These are phyloP conservation scores for Epizoanthus illoricatus DNA, from an alignment of 92 coral and sea anemone genomes.

Conservation along the genomic window DNA sequence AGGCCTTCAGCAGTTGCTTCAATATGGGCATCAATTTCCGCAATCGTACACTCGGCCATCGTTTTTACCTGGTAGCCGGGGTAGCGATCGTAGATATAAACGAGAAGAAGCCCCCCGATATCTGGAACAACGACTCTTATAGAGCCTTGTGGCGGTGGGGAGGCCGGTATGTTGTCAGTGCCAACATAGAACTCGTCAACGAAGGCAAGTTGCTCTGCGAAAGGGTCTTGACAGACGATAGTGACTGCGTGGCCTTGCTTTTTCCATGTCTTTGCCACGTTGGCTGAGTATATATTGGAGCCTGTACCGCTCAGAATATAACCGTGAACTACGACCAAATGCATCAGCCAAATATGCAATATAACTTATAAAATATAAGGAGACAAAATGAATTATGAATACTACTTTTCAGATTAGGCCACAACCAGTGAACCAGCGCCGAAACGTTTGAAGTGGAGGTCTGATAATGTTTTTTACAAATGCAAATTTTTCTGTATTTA, in stretches of 20 bases:
- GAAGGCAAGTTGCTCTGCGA: conserved; percentile 70
- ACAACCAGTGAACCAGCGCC: too few species aligned
- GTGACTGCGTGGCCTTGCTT: conserved; percentile 86
- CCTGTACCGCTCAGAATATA: conserved; percentile 82
- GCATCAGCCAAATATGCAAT: conserved; percentile 51
- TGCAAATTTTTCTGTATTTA: too few species aligned
- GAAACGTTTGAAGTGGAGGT: too few species aligned
- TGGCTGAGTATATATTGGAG: conserved; percentile 79
- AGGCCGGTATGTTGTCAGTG: conserved; percentile 65
- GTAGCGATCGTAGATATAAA: conserved; percentile 80
- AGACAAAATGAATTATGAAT: too few species aligned
- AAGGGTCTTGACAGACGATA: conserved; percentile 82
- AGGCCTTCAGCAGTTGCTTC: conserved; percentile 69
- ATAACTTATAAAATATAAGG: too few species aligned
- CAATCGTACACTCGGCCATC: conserved; percentile 72
- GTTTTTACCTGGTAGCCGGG: conserved; percentile 81
- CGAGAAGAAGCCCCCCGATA: conserved; percentile 77
- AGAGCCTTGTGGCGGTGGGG: conserved; percentile 66
- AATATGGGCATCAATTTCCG: conserved; percentile 88
- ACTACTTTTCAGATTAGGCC: too few species aligned
- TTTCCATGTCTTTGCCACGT: conserved; percentile 84
- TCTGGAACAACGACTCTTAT: conserved; percentile 85
- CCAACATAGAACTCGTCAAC: conserved; percentile 77
- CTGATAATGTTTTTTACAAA: too few species aligned
- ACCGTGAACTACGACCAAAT: conserved; percentile 80